Evolutionary conservation across 2,888 invertebrate genomes (phyloP), one percentile per base, ranked within the genome.

Genomic region (Helicoverpa assulta): DNA sequence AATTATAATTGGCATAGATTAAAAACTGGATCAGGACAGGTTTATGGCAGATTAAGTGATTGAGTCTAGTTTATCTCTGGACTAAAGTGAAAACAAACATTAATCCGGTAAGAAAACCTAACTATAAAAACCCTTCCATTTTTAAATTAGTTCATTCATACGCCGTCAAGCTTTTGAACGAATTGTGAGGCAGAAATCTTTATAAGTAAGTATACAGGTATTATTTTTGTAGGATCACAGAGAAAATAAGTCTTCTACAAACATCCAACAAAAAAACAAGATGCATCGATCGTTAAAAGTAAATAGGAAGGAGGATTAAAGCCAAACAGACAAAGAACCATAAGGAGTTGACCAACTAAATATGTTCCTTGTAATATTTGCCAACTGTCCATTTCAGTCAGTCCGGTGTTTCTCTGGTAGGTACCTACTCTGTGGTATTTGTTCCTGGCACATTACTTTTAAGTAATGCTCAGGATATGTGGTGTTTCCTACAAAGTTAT

Each of bases 361-460:
- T 57, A 55, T 16, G 43, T 57, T 33, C 19, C 33, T 19, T 37
- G 29, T 52, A 40, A 26, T 70, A 64, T 70, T 73, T 59, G 66
- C 55, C 40, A 50, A 72, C 56, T 47, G 61, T 53, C 65, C 61
- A 61, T 70, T 70, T 52, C 21, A 18, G 70, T 65, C 54, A 55
- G 16, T 33, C 6, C 18, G 40, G 52, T 55, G 56, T 68, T 53
- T 53, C 57, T 43, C 53, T 51, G n/a, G 40, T 54, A 26, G 33
- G 50, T 70, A 76, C n/a, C n/a, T n/a, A n/a, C 56, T 73, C 62
- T 76, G 68, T 51, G 19, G 19, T 82, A 68, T 86, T 86, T 84
- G 86, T 85, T 86, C 87, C 85, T 71, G 70, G 29, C 64, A 84
- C 33, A 84, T 81, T 75, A 71, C 54, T 53, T n/a, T 56, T 75